phyloP scores from a whole-genome alignment of 2,888 invertebrate species.

The Caenorhabditis imperialis region DNA sequence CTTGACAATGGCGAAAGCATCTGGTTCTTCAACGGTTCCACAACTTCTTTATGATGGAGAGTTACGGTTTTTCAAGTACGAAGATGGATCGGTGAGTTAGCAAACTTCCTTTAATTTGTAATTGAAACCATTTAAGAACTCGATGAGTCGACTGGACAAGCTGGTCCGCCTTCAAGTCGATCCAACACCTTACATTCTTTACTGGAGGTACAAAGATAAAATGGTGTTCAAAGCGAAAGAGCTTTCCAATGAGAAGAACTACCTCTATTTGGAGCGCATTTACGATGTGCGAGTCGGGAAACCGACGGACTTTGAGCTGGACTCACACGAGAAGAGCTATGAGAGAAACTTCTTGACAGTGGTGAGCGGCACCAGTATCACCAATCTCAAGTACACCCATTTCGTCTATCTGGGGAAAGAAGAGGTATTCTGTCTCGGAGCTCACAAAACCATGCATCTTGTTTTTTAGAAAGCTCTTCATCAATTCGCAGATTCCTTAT shows the following conservation, averaged over 20 bases:
- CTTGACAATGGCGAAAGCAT: not conserved
- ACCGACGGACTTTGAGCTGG: constrained; percentile 47
- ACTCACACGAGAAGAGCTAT: constrained; percentile 18
- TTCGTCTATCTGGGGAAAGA: constrained; percentile 49
- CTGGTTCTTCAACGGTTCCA: constrained; percentile 19
- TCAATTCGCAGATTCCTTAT: constrained; percentile 56
- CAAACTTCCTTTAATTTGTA: not conserved
- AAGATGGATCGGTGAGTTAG: constrained; percentile 30
- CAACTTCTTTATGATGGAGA: constrained; percentile 22
- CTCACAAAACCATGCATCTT: too few relatives aligned
- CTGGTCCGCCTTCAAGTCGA: constrained; percentile 58
- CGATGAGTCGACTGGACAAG: constrained; percentile 18
- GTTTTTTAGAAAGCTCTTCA: constrained; percentile 30
- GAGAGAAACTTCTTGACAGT: constrained; percentile 31
- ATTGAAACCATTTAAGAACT: constrained; percentile 16
- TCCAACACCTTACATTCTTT: constrained; percentile 65
- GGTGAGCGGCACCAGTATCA: constrained; percentile 40
- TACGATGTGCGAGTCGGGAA: constrained; percentile 50
- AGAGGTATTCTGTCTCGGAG: too few relatives aligned
- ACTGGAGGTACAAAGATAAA: constrained; percentile 61
- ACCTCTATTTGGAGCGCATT: constrained; percentile 45
- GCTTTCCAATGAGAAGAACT: constrained; percentile 43
- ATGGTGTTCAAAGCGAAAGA: constrained; percentile 49
- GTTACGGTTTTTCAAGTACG: constrained; percentile 42
- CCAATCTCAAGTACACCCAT: constrained; percentile 63